Evolutionary conservation across 1,140 invertebrate species (phyloP).

Genomic region (Drosophila serrata): DNA sequence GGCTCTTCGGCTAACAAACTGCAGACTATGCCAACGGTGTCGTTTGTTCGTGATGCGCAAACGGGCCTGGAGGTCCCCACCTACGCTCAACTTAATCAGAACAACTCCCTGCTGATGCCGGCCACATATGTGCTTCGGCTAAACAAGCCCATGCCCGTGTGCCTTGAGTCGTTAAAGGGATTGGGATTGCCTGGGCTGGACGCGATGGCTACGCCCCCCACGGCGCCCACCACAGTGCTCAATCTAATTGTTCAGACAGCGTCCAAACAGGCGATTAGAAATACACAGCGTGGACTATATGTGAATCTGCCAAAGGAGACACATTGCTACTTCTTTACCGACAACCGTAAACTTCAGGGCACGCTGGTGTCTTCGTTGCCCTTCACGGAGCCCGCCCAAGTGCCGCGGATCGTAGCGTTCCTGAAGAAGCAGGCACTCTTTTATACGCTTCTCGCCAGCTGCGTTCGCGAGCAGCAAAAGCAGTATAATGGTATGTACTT

Average conservation of each 20-base stretch:
- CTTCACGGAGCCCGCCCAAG: slow-evolving; percentile 97
- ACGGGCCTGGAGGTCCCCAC: slow-evolving; percentile 91
- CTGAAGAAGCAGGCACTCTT: slow-evolving; percentile 96
- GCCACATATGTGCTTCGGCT: slow-evolving; percentile 96
- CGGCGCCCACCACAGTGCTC: slow-evolving; percentile 59
- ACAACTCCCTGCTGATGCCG: slow-evolving; percentile 95
- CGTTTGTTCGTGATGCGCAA: slow-evolving; percentile 90
- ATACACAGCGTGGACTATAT: slow-evolving; percentile 83
- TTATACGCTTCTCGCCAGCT: slow-evolving; percentile 94
- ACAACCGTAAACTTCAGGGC: slow-evolving; percentile 91
- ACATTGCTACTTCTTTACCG: slow-evolving; percentile 97
- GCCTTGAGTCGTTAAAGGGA: slow-evolving; percentile 54
- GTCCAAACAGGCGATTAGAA: slow-evolving; percentile 62
- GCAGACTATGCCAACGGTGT: slow-evolving; percentile 93
- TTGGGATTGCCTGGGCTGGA: slow-evolving; percentile 44
- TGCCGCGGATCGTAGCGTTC: slow-evolving; percentile 94
- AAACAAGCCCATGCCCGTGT: slow-evolving; percentile 93
- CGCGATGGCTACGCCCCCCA: slow-evolving; percentile 11
- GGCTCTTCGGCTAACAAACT: slow-evolving; percentile 95
- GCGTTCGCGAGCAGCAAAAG: slow-evolving; percentile 92
- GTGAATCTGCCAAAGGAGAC: slow-evolving; percentile 95
- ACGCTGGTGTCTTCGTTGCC: slow-evolving; percentile 93
- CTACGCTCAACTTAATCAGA: slow-evolving; percentile 91
- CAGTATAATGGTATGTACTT: slow-evolving; percentile 87
- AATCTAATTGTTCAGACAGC: slow-evolving; percentile 73